Conservation (phyloP, 2,888 invertebrate species). For the Agriopis aurantiaria region DNA sequence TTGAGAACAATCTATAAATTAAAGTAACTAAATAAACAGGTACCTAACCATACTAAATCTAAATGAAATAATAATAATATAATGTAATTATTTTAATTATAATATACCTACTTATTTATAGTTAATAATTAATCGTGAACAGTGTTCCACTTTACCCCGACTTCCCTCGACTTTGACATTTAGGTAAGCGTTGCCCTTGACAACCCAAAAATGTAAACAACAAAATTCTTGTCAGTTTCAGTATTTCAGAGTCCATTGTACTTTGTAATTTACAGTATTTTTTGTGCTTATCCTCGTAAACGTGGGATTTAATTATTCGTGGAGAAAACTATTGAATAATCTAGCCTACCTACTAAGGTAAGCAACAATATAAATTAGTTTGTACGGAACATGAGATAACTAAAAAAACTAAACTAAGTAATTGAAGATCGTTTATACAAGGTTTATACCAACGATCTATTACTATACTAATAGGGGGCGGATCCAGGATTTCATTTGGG, state of each 20-base stretch:
- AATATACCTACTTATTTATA: not conserved
- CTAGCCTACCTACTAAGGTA: no score
- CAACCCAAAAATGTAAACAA: slow-evolving; percentile 42
- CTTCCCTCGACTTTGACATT: slow-evolving; percentile 30
- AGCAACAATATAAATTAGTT: not conserved
- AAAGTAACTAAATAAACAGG: no score
- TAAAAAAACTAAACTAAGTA: no score
- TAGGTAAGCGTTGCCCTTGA: slow-evolving; percentile 28
- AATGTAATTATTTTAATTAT: no score
- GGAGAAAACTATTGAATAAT: not conserved
- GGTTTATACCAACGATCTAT: no score
- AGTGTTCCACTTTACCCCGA: slow-evolving; percentile 7
- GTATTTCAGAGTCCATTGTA: not conserved
- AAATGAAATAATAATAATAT: no score
- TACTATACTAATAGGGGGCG: no score
- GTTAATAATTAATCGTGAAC: not conserved
- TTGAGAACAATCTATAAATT: no score
- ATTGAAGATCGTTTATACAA: no score
- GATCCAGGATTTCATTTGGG: no score
- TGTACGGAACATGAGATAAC: not conserved
- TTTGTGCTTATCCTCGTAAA: not conserved
- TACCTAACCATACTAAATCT: no score
- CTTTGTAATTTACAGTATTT: not conserved
- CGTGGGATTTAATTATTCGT: not conserved
- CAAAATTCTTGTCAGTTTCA: slow-evolving; percentile 16